Evolutionary conservation across 2,113 vertebrate genomes (phyloP).

Genomic region (Catharus bicknelli): DNA sequence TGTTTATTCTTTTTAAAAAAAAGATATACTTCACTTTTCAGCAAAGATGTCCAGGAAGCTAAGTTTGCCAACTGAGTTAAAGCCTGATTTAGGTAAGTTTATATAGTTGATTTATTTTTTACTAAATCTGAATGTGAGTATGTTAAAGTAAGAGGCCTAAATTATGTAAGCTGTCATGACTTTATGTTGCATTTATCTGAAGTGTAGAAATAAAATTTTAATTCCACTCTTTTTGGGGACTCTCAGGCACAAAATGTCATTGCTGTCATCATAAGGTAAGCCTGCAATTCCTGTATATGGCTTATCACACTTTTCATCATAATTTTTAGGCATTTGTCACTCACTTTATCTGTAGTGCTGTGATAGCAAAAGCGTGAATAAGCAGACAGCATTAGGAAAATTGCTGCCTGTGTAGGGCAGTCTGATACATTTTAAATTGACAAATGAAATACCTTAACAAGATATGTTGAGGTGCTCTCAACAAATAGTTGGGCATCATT

Average conservation of each 20-base stretch:
- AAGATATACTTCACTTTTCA: slow-evolving; percentile 94
- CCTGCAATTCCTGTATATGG: slow-evolving; percentile 22
- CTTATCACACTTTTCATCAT: neutral
- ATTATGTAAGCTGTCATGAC: neutral
- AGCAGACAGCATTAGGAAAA: neutral
- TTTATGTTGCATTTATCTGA: neutral
- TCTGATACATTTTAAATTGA: neutral
- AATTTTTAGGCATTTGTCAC: neutral
- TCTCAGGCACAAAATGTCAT: slow-evolving; percentile 23
- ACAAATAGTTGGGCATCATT: neutral
- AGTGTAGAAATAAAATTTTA: slow-evolving; percentile 21
- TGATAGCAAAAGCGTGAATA: neutral
- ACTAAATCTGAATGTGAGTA: slow-evolving; percentile 5
- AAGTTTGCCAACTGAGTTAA: slow-evolving; percentile 99
- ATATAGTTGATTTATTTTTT: slow-evolving; percentile 52
- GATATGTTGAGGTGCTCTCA: neutral
- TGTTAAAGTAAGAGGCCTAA: neutral
- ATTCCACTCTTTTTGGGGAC: neutral
- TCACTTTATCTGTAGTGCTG: neutral
- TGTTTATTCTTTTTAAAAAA: slow-evolving; percentile 84
- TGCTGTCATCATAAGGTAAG: slow-evolving; percentile 32
- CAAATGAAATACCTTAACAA: neutral
- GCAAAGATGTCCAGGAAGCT: slow-evolving; percentile 99
- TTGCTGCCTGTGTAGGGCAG: neutral
- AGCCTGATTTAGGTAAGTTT: slow-evolving; percentile 99